Evolutionary conservation across 2,888 invertebrate species (phyloP).

Genomic region (Heliconius cydno): DNA sequence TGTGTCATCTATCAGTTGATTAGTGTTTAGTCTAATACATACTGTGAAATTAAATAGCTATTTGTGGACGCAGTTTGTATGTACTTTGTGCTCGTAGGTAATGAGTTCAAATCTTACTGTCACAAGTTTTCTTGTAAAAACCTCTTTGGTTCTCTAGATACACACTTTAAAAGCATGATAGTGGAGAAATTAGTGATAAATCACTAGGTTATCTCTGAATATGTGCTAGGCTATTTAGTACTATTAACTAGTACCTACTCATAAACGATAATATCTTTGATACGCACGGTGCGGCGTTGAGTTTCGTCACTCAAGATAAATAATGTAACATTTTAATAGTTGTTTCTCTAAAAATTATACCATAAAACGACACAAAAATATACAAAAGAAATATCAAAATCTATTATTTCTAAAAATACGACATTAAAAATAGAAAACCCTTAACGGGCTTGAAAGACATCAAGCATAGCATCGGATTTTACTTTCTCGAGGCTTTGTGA

Average conservation of each 20-base stretch:
- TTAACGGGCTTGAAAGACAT: neutral
- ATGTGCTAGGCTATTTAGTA: too few relatives aligned
- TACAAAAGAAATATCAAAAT: neutral
- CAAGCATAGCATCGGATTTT: conserved; percentile 7
- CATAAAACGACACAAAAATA: neutral
- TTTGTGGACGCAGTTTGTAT: neutral
- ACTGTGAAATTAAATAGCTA: neutral
- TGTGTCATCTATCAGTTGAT: conserved; percentile 2
- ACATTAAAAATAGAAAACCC: conserved; percentile 12
- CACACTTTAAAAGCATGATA: neutral
- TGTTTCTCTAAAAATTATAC: too few relatives aligned
- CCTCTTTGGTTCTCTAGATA: neutral
- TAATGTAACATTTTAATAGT: too few relatives aligned
- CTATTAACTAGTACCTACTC: neutral
- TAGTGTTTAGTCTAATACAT: conserved; percentile 16
- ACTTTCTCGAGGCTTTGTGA: conserved; percentile 16
- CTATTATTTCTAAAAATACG: neutral
- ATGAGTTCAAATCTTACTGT: too few relatives aligned
- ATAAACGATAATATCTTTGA: neutral
- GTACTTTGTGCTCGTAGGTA: neutral
- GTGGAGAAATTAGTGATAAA: neutral
- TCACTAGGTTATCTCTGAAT: neutral
- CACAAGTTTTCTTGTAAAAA: too few relatives aligned
- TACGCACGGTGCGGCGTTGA: too few relatives aligned
- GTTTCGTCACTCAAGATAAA: too few relatives aligned